Evolutionary conservation across 2,113 vertebrate species (phyloP).

Genomic region (Equus quagga): DNA sequence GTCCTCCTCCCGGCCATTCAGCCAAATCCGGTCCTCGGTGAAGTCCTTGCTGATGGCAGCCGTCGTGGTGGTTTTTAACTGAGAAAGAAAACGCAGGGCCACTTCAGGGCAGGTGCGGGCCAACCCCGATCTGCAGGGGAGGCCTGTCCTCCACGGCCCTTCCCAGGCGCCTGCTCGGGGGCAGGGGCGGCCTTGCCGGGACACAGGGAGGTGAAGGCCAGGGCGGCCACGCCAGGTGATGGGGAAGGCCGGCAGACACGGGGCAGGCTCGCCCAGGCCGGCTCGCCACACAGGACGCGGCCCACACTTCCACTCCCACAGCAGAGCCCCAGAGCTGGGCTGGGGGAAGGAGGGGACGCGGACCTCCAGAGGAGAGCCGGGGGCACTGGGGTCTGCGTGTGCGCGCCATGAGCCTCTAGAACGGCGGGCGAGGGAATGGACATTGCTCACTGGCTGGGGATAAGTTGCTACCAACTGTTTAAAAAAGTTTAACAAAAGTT

Average conservation of each 20-base stretch:
- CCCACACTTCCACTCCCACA: not conserved
- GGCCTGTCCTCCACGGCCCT: not conserved
- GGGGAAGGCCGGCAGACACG: fast-evolving
- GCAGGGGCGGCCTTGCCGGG: not conserved
- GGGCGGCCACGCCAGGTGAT: not conserved
- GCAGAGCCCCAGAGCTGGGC: not conserved
- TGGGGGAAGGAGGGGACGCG: not conserved
- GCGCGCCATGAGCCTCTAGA: not conserved
- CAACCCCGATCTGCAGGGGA: not conserved
- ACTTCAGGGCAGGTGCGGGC: fast-evolving
- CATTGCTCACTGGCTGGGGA: fast-evolving
- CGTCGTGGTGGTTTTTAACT: conserved; percentile 96
- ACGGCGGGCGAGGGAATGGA: fast-evolving
- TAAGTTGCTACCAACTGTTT: fast-evolving
- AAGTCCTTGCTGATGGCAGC: conserved; percentile 92
- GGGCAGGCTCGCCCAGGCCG: not conserved
- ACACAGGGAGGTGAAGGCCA: not conserved
- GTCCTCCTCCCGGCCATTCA: conserved; percentile 94
- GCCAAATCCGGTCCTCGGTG: conserved; percentile 94
- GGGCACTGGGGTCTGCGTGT: fast-evolving
- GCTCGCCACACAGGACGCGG: fast-evolving
- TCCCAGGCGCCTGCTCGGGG: not conserved
- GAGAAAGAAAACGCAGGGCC: not conserved
- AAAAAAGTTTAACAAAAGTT: not conserved
- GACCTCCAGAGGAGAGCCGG: not conserved